These are phyloP conservation scores for Ispidina picta DNA, from an alignment of 2,797 vertebrate genomes.

Conservation along the genomic window DNA sequence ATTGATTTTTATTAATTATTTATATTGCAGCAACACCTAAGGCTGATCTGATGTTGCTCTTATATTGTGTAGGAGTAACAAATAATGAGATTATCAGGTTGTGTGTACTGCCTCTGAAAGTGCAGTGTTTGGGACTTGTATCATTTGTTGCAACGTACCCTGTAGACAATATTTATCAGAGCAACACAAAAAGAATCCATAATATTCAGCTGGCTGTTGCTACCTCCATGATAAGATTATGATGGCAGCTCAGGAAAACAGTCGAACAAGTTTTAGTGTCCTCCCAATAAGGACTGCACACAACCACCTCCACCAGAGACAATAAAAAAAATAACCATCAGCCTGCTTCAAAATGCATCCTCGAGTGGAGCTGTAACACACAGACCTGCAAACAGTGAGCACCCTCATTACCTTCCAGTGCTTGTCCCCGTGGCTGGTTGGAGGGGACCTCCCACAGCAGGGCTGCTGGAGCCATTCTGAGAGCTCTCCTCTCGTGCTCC, in stretches of 20 bases:
- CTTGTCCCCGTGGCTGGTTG: not conserved
- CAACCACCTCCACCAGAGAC: rapidly evolving
- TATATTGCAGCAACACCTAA: conserved; percentile 41
- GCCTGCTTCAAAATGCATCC: not conserved
- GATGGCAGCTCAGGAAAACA: not conserved
- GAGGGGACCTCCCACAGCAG: not conserved
- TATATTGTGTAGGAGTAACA: conserved; percentile 46
- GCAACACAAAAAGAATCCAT: conserved; percentile 8
- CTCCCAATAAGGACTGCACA: rapidly evolving
- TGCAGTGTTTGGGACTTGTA: conserved; percentile 29
- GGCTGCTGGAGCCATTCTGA: not conserved
- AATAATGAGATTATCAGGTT: conserved; percentile 55
- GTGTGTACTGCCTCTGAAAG: not conserved
- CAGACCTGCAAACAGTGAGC: rapidly evolving
- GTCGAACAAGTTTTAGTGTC: not conserved
- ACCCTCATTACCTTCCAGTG: rapidly evolving
- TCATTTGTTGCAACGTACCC: conserved; percentile 36
- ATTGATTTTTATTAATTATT: conserved; percentile 72
- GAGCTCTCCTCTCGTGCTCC: rapidly evolving
- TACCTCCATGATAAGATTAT: not conserved
- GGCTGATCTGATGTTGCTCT: conserved; percentile 40
- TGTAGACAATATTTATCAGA: conserved; percentile 49
- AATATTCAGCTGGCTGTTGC: not conserved
- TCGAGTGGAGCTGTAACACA: rapidly evolving
- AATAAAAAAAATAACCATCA: not conserved